Evolutionary conservation across 2,797 vertebrate species (phyloP).

Genomic region (Peromyscus eremicus): DNA sequence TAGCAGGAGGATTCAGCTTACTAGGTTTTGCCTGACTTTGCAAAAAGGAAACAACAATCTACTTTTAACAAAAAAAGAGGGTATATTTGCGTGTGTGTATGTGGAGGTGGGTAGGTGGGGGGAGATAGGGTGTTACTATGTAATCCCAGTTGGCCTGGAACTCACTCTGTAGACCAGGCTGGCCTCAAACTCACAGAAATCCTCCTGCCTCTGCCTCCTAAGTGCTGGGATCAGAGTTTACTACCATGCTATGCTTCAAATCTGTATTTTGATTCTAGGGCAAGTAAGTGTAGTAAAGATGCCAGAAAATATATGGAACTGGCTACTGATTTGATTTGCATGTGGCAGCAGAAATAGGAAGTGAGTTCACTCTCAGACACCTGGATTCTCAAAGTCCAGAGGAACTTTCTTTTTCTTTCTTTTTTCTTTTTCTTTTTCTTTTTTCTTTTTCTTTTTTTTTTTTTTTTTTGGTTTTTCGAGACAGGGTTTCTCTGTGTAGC

Average conservation of each 20-base stretch:
- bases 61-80: not conserved
- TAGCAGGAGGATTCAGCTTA: not conserved
- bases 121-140: not conserved
- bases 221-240: not conserved
- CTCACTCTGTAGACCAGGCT: not conserved
- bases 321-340: not conserved
- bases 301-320: slow-evolving; percentile 53
- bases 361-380: not conserved
- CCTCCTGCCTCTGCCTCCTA: not conserved
- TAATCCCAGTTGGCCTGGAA: not conserved
- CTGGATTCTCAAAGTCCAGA: not conserved
- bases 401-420: too few species aligned
- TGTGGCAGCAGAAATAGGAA: slow-evolving; percentile 56
- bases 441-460: too few species aligned
- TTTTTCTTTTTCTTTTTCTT: too few species aligned
- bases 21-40: slow-evolving; percentile 43
- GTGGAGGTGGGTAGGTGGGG: too few species aligned
- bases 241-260: not conserved
- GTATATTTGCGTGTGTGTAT: not conserved
- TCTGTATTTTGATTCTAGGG: not conserved
- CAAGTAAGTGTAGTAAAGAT: slow-evolving; percentile 35
- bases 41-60: slow-evolving; percentile 56
- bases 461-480: too few species aligned
- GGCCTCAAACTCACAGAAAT: not conserved
- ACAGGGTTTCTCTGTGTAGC: too few species aligned